Percentiles rank a stretch among this genome's conserved stretches.
Evolutionary conservation across 2,797 vertebrate species (phyloP).

Genomic region (Oreochromis grahami): DNA sequence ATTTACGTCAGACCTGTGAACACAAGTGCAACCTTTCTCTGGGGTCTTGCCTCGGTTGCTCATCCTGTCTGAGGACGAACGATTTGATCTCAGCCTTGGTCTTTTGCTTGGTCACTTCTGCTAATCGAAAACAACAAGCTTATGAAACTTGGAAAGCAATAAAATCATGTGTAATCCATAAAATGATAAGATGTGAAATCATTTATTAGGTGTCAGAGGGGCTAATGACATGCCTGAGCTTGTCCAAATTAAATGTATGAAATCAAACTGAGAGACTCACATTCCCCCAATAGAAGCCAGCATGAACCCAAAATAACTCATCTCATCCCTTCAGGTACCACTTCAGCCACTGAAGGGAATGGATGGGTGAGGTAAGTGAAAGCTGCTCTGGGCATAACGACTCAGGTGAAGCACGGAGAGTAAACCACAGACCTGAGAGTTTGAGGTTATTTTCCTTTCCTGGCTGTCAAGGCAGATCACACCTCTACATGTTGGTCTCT

Average conservation of each 20-base stretch:
- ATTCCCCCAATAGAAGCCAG: not conserved
- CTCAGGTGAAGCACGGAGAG: slow-evolving; percentile 24
- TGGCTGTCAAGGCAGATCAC: slow-evolving; percentile 33
- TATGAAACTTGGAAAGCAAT: slow-evolving; percentile 7
- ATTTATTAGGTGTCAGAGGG: not conserved
- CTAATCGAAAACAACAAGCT: slow-evolving; percentile 31
- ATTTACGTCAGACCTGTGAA: slow-evolving; percentile 4
- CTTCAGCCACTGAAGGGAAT: slow-evolving; percentile 14
- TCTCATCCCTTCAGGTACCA: slow-evolving; percentile 3
- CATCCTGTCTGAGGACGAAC: not conserved
- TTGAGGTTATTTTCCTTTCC: not conserved
- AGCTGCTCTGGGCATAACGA: slow-evolving; percentile 26
- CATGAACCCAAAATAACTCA: slow-evolving; percentile 28
- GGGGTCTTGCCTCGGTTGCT: not conserved
- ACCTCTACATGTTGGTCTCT: slow-evolving; percentile 20
- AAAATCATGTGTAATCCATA: slow-evolving; percentile 21
- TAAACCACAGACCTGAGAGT: slow-evolving; percentile 8
- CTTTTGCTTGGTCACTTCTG: not conserved
- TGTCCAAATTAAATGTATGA: not conserved
- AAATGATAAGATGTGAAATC: not conserved
- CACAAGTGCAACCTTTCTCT: not conserved
- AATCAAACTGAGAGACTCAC: not conserved
- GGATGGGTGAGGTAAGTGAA: slow-evolving; percentile 27
- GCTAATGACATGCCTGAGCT: not conserved
- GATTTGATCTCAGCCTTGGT: not conserved